Conservation (phyloP, 2,888 invertebrate genomes). For the Habroteleia sp. region DNA sequence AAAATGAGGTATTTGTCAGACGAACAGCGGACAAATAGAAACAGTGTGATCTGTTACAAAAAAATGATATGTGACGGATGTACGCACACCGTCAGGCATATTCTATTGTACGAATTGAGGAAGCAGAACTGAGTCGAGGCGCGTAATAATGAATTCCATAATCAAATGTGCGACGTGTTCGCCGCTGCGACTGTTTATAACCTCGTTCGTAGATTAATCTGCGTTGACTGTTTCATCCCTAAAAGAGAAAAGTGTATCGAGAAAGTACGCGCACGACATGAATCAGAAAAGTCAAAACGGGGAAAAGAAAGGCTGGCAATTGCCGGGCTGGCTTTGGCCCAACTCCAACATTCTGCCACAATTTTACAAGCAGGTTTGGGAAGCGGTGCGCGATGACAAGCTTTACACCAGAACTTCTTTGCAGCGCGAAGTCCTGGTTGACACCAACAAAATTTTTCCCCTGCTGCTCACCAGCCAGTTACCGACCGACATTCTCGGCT, state of each 20-base stretch:
- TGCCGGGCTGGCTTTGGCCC: constrained; percentile 80
- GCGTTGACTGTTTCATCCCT: no score
- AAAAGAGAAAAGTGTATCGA: no score
- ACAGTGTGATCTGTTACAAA: neutral
- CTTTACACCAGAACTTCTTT: constrained; percentile 66
- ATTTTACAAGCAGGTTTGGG: constrained; percentile 81
- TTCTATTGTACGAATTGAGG: no score
- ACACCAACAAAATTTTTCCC: constrained; percentile 80
- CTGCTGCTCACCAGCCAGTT: constrained; percentile 81
- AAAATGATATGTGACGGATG: no score
- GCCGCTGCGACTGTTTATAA: constrained; percentile 10
- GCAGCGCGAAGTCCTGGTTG: constrained; percentile 75
- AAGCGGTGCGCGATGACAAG: constrained; percentile 77
- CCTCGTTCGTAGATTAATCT: neutral
- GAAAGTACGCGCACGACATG: constrained; percentile 62
- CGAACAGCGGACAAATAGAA: neutral
- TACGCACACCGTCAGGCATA: no score
- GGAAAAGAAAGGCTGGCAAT: constrained; percentile 73
- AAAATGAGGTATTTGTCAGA: neutral
- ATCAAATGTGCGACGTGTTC: neutral
- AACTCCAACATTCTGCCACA: constrained; percentile 79
- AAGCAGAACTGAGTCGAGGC: neutral
- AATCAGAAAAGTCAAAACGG: constrained; percentile 69
- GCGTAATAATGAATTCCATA: neutral
- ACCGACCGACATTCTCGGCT: constrained; percentile 81